These are phyloP conservation scores for Teleogryllus occipitalis DNA, from an alignment of 1,140 invertebrate genomes.

Conservation along the genomic window DNA sequence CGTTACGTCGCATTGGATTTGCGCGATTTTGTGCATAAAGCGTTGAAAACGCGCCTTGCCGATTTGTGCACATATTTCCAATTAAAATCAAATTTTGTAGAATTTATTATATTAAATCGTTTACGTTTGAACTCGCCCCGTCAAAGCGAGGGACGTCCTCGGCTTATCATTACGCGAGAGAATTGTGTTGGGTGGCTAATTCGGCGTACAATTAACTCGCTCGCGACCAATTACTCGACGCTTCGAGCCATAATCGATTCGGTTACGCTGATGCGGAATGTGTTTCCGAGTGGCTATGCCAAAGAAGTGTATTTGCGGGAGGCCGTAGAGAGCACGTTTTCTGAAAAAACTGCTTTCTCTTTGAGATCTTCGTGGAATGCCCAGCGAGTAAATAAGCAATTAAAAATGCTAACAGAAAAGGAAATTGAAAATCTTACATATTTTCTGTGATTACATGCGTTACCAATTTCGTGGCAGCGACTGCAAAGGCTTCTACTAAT, in stretches of 20 bases:
- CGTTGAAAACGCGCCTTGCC: not conserved
- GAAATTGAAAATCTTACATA: too few relatives aligned
- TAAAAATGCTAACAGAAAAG: too few relatives aligned
- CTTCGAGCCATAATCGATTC: not conserved
- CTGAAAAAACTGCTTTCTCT: too few relatives aligned
- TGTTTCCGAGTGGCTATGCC: not conserved
- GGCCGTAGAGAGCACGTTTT: too few relatives aligned
- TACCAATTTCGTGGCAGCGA: too few relatives aligned
- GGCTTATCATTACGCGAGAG: not conserved
- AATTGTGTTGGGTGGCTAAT: not conserved
- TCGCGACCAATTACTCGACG: not conserved
- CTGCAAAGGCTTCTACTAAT: too few relatives aligned
- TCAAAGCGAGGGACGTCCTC: not conserved
- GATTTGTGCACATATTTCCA: not conserved
- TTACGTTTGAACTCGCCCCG: not conserved
- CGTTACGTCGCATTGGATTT: not conserved
- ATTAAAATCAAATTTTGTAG: conserved; percentile 6
- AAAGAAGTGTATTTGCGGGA: not conserved
- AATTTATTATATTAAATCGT: not conserved
- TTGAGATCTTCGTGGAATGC: too few relatives aligned
- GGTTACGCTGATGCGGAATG: not conserved
- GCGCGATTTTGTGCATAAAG: not conserved
- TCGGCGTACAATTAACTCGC: not conserved
- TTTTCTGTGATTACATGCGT: too few relatives aligned
- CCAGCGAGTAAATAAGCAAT: too few relatives aligned